phyloP scores from a whole-genome alignment of 1,140 invertebrate genomes.

The Hyposmocoma kahamanoa region DNA sequence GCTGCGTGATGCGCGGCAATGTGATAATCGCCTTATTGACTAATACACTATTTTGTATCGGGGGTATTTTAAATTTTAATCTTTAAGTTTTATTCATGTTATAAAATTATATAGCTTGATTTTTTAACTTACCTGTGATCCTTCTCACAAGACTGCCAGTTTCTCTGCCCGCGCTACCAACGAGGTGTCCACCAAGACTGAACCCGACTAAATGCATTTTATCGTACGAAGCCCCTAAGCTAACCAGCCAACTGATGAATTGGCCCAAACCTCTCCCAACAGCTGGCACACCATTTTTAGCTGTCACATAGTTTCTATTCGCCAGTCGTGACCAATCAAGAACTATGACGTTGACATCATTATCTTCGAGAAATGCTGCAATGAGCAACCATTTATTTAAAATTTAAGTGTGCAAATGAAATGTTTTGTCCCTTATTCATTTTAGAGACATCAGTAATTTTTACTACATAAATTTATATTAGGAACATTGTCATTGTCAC shows the following conservation, averaged over 20 bases:
- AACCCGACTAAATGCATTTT: slow-evolving; percentile 38
- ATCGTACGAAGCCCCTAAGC: slow-evolving; percentile 26
- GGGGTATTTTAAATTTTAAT: too few species aligned
- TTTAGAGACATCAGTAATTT: too few species aligned
- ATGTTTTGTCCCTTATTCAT: too few species aligned
- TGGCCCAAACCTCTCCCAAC: slow-evolving; percentile 60
- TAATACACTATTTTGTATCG: too few species aligned
- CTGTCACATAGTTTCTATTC: slow-evolving; percentile 66
- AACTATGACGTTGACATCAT: slow-evolving; percentile 77
- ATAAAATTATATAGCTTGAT: too few species aligned
- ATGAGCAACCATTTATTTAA: too few species aligned
- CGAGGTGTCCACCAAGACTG: slow-evolving; percentile 38
- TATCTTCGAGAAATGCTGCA: slow-evolving; percentile 72
- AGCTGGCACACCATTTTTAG: slow-evolving; percentile 63
- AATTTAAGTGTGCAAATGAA: too few species aligned
- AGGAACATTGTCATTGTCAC: too few species aligned
- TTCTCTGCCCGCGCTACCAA: slow-evolving; percentile 38
- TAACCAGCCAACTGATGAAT: slow-evolving; percentile 70
- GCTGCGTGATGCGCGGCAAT: too few species aligned
- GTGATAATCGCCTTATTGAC: too few species aligned
- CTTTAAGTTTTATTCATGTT: too few species aligned
- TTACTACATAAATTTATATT: too few species aligned
- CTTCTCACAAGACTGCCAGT: slow-evolving; percentile 24
- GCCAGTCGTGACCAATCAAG: slow-evolving; percentile 79
- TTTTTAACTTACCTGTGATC: slow-evolving; percentile 34